Conservation (phyloP, 1,140 invertebrate genomes). For the Polypedilum pembai region DNA sequence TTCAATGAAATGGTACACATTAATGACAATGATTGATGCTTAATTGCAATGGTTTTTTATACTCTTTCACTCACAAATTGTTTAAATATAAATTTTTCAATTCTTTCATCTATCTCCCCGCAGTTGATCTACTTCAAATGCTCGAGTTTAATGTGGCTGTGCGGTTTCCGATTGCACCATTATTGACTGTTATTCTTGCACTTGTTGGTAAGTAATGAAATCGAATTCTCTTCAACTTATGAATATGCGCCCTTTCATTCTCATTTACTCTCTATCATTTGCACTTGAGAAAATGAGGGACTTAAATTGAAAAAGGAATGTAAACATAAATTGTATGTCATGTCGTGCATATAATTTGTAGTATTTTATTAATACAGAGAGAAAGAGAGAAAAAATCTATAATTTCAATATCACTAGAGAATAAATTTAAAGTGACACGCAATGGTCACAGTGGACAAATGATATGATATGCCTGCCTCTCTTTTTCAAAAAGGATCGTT, state of each 20-base stretch:
- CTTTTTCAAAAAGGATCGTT: not conserved
- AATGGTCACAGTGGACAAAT: not conserved
- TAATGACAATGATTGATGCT: conserved; percentile 23
- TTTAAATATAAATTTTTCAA: conserved; percentile 33
- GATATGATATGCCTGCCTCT: not conserved
- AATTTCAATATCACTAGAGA: conserved; percentile 11
- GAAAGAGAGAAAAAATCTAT: conserved; percentile 8
- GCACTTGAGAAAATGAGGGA: too few relatives aligned
- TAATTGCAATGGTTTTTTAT: conserved; percentile 10
- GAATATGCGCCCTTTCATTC: too few relatives aligned
- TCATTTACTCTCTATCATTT: too few relatives aligned
- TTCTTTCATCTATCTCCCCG: conserved; percentile 45
- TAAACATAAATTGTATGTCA: too few relatives aligned
- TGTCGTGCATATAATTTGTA: conserved; percentile 1
- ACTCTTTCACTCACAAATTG: not conserved
- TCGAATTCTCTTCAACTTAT: too few relatives aligned
- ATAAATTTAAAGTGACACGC: conserved; percentile 4
- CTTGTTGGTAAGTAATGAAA: conserved; percentile 80
- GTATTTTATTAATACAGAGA: not conserved
- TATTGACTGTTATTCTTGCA: conserved; percentile 94
- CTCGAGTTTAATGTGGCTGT: conserved; percentile 89
- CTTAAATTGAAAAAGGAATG: too few relatives aligned
- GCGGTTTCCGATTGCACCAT: conserved; percentile 88
- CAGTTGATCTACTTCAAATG: conserved; percentile 95
- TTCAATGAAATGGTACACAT: conserved; percentile 17